phyloP scores from a whole-genome alignment of 2,888 invertebrate species.

The Alviniconcha strummeri region DNA sequence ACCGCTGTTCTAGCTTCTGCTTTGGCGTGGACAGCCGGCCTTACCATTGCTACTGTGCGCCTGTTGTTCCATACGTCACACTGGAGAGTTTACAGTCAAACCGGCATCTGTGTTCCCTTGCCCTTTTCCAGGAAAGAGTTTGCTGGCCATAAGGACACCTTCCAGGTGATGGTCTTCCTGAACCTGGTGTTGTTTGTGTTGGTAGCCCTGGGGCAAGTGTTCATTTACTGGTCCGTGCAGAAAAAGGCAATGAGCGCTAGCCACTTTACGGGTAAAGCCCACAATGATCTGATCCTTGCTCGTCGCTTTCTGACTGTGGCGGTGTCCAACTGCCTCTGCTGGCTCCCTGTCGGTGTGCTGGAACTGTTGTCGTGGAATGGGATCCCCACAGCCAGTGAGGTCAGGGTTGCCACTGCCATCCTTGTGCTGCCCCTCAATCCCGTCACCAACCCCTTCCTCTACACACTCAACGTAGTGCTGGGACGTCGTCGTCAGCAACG shows the following conservation, averaged over 20 bases:
- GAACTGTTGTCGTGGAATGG: not conserved
- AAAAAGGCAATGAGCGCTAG: not conserved
- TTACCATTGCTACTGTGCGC: conserved; percentile 61
- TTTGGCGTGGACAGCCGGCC: conserved; percentile 57
- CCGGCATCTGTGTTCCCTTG: conserved; percentile 67
- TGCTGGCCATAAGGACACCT: conserved; percentile 53
- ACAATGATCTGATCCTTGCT: not conserved
- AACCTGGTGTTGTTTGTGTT: conserved; percentile 65
- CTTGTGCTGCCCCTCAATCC: conserved; percentile 13
- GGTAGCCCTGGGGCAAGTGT: conserved; percentile 63
- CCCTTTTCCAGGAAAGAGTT: conserved; percentile 67
- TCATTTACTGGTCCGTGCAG: conserved; percentile 61
- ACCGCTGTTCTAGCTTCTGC: conserved; percentile 49
- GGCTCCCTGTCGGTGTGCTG: not conserved
- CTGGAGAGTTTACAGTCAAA: conserved; percentile 61
- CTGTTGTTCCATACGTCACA: conserved; percentile 49
- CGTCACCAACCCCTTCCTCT: conserved; percentile 11
- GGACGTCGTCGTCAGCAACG: not conserved
- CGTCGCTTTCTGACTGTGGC: not conserved
- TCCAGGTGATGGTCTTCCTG: conserved; percentile 65
- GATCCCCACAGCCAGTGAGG: not conserved
- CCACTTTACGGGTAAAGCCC: not conserved
- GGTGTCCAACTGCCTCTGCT: not conserved
- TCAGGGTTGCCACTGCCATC: not conserved
- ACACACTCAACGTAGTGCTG: not conserved